Base-by-base conservation (phyloP, 2,797 vertebrate genomes). In the Galaxias olidus region DNA sequence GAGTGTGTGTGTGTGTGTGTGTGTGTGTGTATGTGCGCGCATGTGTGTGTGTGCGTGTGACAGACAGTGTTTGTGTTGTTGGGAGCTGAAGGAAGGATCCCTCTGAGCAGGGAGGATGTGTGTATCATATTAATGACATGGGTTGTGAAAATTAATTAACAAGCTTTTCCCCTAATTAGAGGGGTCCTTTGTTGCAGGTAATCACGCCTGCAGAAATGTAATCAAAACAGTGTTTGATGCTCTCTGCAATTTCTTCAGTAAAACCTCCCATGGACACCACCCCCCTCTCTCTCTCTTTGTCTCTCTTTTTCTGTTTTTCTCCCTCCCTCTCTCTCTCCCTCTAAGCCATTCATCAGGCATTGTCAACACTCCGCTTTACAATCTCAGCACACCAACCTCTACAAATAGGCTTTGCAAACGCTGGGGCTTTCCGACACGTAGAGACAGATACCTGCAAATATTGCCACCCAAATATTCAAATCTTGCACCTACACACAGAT, bases 201-300 rank as follows among this genome's bases (percentile, higher is more conserved):
- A 83, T 86, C 78, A 77, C 55, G 72, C 76, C 59, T 47, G 66
- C 63, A 73, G 71, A 83, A 80, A 83, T 80, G 51, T 84, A 84
- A 86, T 88, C 83, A 86, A 76, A 83, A 68, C 54, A 82, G 84
- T 89, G 83, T 87, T 88, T 88, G 81, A 87, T 74, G 72, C 73
- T 71, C 65, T 76, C 77, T 55, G 69, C 85, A 86, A 87, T 89
- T 89, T 86, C 76, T 71, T 88, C 61, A 65, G 83, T 71, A 85
- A 86, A 88, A 79, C 66, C 41, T 30, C 77, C 66, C 71, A 83
- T 85, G 89, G 81, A 61, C 85, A 74, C 64, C n/a, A n/a, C n/a
- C n/a, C n/a, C n/a, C n/a, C n/a, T n/a, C n/a, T n/a, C 2, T 30
- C 30, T 6, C 30, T 30, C 6, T 6, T 6, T 30, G 6, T 30